A percentile compares a stretch with the other conserved stretches of the same genome.
Conservation (phyloP, 2,113 vertebrate genomes). For the Apistogramma diplotaenia region DNA sequence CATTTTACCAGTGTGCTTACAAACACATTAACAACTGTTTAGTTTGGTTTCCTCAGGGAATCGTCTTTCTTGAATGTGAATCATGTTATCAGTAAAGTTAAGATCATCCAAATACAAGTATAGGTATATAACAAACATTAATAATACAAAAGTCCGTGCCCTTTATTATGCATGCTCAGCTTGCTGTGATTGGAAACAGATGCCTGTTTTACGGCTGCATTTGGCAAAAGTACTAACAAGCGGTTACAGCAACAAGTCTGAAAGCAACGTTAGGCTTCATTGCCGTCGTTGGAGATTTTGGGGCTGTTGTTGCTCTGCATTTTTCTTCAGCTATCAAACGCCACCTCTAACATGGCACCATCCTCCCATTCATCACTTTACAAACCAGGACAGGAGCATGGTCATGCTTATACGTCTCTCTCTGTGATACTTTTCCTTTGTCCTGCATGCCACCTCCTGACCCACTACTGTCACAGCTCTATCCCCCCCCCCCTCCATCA, state of each 20-base stretch:
- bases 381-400: conserved; percentile 62
- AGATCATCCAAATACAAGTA: neutral
- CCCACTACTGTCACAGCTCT: conserved; percentile 47
- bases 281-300: neutral
- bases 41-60: neutral
- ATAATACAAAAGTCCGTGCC: neutral
- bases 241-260: neutral
- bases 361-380: conserved; percentile 59
- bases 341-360: conserved; percentile 31
- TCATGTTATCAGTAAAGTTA: neutral
- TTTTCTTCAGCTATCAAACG: conserved; percentile 58
- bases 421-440: conserved; percentile 51
- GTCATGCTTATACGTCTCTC: conserved; percentile 52
- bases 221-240: neutral
- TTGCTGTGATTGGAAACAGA: neutral
- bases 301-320: neutral
- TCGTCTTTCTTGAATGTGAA: neutral
- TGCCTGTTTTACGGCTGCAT: neutral
- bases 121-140: neutral
- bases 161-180: neutral
- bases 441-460: conserved; percentile 49
- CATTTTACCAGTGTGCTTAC: neutral
- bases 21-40: neutral
- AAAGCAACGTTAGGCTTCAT: neutral
- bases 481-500: conserved; percentile 2